Percentiles rank a stretch among this genome's conserved stretches.
These are phyloP conservation scores for Bovichtus diacanthus DNA, from an alignment of 2,797 vertebrate species.

Conservation along the genomic window DNA sequence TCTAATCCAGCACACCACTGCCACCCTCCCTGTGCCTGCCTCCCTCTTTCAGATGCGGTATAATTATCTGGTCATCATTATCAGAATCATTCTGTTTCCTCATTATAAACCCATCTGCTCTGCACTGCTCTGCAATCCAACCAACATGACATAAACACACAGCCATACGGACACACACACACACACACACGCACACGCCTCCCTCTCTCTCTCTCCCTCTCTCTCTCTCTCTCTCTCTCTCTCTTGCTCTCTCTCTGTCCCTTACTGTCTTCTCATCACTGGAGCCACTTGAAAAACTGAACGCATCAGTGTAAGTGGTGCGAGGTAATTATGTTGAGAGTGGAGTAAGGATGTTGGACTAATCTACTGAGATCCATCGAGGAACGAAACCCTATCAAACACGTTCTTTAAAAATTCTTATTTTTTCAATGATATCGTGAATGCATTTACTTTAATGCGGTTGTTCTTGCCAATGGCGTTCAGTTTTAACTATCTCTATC, in stretches of 20 bases:
- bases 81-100: conserved; percentile 72
- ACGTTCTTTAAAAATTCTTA: not conserved
- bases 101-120: conserved; percentile 72
- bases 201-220: conserved; percentile 8
- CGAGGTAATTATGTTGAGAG: conserved; percentile 63
- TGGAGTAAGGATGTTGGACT: conserved; percentile 56
- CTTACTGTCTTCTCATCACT: conserved; percentile 55
- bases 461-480: not conserved
- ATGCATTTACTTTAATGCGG: not conserved
- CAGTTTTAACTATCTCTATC: not conserved
- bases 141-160: conserved; percentile 43
- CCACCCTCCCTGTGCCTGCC: not conserved
- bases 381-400: conserved; percentile 26
- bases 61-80: conserved; percentile 77
- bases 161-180: conserved; percentile 9
- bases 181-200: not conserved
- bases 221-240: conserved; percentile 22
- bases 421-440: not conserved
- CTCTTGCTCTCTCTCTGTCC: conserved; percentile 5
- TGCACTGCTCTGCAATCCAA: conserved; percentile 57
- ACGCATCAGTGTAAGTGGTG: conserved; percentile 58
- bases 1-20: conserved; percentile 34
- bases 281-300: conserved; percentile 63
- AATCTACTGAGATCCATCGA: conserved; percentile 51
- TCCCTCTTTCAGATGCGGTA: conserved; percentile 53